A percentile compares a stretch with the other conserved stretches of the same genome.
Evolutionary conservation across 2,888 invertebrate genomes (phyloP).

Genomic region (Auanema freiburgensis): DNA sequence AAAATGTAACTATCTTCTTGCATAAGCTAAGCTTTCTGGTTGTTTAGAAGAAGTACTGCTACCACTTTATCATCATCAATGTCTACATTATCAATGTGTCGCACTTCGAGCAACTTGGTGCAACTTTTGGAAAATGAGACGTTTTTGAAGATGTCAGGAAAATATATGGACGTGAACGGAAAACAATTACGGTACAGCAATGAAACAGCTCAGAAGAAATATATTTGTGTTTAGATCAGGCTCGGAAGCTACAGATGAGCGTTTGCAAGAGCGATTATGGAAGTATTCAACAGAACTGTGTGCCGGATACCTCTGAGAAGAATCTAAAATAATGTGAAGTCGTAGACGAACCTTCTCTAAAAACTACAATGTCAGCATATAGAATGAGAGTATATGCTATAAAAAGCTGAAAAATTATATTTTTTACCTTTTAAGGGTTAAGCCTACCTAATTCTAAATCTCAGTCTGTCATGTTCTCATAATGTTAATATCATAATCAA

Average conservation of each 20-base stretch:
- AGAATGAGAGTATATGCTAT: too few relatives aligned
- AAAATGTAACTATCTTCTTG: slow-evolving; percentile 32
- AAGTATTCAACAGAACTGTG: slow-evolving; percentile 44
- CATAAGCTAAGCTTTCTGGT: not conserved
- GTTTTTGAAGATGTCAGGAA: slow-evolving; percentile 50
- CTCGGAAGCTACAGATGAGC: slow-evolving; percentile 55
- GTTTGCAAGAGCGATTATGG: slow-evolving; percentile 59
- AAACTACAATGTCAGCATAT: too few relatives aligned
- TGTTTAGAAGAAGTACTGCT: slow-evolving; percentile 31
- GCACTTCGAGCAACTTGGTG: slow-evolving; percentile 50
- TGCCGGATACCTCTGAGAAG: slow-evolving; percentile 25
- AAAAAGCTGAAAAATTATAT: too few relatives aligned
- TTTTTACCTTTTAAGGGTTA: too few relatives aligned
- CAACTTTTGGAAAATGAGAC: slow-evolving; percentile 50
- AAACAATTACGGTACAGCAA: slow-evolving; percentile 51
- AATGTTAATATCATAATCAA: too few relatives aligned
- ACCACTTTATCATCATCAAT: slow-evolving; percentile 49
- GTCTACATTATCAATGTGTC: slow-evolving; percentile 44
- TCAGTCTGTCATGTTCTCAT: too few relatives aligned
- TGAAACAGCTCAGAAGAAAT: not conserved
- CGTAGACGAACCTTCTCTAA: too few relatives aligned
- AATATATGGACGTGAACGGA: slow-evolving; percentile 58
- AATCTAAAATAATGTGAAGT: not conserved
- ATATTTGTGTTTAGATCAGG: slow-evolving; percentile 37
- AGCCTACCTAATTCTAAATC: too few relatives aligned